phyloP scores from a whole-genome alignment of 2,797 vertebrate species.

The Poecilia wingei region DNA sequence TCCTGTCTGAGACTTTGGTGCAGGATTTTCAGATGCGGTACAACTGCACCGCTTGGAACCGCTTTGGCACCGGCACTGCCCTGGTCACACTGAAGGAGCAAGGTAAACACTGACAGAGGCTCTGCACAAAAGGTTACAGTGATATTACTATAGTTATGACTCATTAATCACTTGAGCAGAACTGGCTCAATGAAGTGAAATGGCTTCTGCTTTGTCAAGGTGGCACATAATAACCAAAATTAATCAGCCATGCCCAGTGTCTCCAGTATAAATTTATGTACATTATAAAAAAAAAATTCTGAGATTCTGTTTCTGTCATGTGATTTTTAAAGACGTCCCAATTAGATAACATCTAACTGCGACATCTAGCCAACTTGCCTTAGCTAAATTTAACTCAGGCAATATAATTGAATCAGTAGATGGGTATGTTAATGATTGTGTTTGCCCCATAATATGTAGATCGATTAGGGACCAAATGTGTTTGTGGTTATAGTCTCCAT shows the following conservation, averaged over 20 bases:
- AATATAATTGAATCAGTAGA: conserved; percentile 84
- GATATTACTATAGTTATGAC: background rate
- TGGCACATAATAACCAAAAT: background rate
- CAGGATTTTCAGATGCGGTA: conserved; percentile 84
- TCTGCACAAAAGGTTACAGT: conserved; percentile 1
- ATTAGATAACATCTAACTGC: too few species aligned
- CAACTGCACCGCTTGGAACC: conserved; percentile 81
- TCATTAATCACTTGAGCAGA: background rate
- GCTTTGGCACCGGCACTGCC: conserved; percentile 74
- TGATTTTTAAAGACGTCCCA: background rate
- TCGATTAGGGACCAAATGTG: conserved; percentile 74
- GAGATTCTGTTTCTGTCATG: background rate
- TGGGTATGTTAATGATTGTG: conserved; percentile 83
- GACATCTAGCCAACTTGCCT: conserved; percentile 16
- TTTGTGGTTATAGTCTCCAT: conserved; percentile 61
- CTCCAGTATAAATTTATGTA: background rate
- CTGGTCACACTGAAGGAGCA: conserved; percentile 74
- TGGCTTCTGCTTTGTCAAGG: background rate
- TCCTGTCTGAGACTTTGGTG: conserved; percentile 85
- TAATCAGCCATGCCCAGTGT: background rate
- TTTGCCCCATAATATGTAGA: conserved; percentile 79
- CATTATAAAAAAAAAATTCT: too few species aligned
- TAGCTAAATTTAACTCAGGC: conserved; percentile 83
- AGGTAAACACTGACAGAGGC: conserved; percentile 55
- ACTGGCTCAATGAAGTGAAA: background rate